Base-by-base conservation (phyloP, 2,888 invertebrate genomes). In the Cheilosia vulpina region DNA sequence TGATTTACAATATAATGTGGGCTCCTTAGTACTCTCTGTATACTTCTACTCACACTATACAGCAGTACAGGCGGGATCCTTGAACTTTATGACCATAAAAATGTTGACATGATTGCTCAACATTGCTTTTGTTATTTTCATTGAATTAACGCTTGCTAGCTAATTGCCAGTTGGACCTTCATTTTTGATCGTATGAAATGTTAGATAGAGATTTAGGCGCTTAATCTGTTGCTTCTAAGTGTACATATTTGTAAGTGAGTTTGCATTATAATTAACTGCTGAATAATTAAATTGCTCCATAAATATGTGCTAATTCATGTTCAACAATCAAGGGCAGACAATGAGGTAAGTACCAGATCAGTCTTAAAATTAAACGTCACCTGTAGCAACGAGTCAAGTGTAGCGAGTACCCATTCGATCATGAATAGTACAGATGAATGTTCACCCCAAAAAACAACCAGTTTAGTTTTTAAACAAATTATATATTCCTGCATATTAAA, bases 91-190 rank as follows among this genome's bases (percentile, higher is more conserved):
- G 3, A 38, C 47, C 34, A 58, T 58, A 58, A 71, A 58, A 71
- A 58, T 9, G 31, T 27, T 57, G 57, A 57, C 57, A 57, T 24
- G 45, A 47, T 69, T 57, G 52, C 45, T 43, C 34, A 47, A 47
- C 21, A 57, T 13, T 13, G 66, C 43, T 41, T 55, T 38, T 41
- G 24, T n/a, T 15, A 27, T 69, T 69, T 71, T 58, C 9, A 58
- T 47, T 68, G 31, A 57, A 45, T 57, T 68, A 43, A 57, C 68
- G n/a, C 31, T 31, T 19, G 31, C 19, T 27, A 34, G 55, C 45
- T 69, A 57, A 69, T 69, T 69, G 31, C 19, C 47, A 31, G 57
- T 21, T 57, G 57, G 45, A 57, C 69, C 69, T 69, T 69, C 69
- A 47, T 45, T 45, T 55, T 52, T 7, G 31, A 55, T 27, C 31